Evolutionary conservation across 2,888 invertebrate species (phyloP), one percentile per base, ranked within the genome.

Genomic region (Stenichneumon culpator): DNA sequence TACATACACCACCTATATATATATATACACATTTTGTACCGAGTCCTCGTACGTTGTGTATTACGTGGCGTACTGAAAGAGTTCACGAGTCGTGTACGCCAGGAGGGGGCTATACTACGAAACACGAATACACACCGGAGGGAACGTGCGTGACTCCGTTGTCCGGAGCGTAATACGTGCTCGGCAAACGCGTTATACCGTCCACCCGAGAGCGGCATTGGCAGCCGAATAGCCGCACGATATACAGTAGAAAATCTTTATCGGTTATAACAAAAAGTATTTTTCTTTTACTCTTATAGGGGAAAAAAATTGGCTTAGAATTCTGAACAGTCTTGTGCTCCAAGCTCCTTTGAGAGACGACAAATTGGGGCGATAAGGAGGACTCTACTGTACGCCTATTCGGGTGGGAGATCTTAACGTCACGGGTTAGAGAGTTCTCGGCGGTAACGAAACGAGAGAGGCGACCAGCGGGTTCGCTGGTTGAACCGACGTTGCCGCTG

Each of bases 111-210:
- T 77, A 54, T 85, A 82, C 85, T 70, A 65, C 67, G 75, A 83
- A 65, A 57, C 70, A 85, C 72, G 70, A 82, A 83, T 75, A 52
- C 50, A 79, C 70, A 44, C 44, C 25, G 69, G 22, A 19, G 63
- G 44, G 14, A 70, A 63, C 70, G 63, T 86, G 82, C 86, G 86
- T 86, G 86, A 86, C 86, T 86, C 16, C 86, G 82, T 83, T 86
- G 85, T 54, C 79, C 77, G 79, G 74, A 79, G 84, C 69, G 73
- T 86, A 83, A 86, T 83, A 63, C 73, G 80, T 75, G 79, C 75
- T 83, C 68, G 50, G 75, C 63, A 83, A 83, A 80, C 47, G 86
- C 77, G 67, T 67, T 80, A 39, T 39, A 83, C 69, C 77, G 77
- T 67, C 67, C 68, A 73, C 82, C 72, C 80, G 79, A 68, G 73